phyloP scores from a whole-genome alignment of 2,888 invertebrate genomes.

The Minunthozetes semirufus region DNA sequence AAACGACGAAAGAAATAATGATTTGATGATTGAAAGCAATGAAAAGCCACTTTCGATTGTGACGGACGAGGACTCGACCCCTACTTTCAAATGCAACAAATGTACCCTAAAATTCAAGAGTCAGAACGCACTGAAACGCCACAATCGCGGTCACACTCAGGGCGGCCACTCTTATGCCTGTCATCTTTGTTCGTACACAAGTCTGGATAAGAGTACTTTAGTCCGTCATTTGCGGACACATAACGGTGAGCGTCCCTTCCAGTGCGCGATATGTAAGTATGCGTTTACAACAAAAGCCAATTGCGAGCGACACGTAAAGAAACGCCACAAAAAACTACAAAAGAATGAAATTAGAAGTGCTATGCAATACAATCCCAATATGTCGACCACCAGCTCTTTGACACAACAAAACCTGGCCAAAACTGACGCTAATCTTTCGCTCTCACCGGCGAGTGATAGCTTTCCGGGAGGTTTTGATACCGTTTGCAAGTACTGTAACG shows the following conservation, averaged over 20 bases:
- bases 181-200: constrained; percentile 84
- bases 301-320: constrained; percentile 87
- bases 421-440: background rate
- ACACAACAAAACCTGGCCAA: constrained; percentile 36
- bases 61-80: background rate
- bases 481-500: constrained; percentile 50
- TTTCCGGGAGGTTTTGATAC: constrained; percentile 46
- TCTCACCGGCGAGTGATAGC: constrained; percentile 27
- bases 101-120: constrained; percentile 82
- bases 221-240: constrained; percentile 87
- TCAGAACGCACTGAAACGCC: constrained; percentile 78
- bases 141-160: constrained; percentile 57
- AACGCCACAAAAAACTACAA: constrained; percentile 73
- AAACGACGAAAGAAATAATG: background rate
- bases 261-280: constrained; percentile 88
- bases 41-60: background rate
- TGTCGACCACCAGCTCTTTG: constrained; percentile 36
- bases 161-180: constrained; percentile 69
- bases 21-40: background rate
- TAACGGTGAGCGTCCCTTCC: constrained; percentile 89
- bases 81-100: constrained; percentile 59
- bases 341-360: constrained; percentile 80
- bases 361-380: constrained; percentile 53
- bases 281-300: constrained; percentile 96
- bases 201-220: constrained; percentile 81